phyloP scores from a whole-genome alignment of 1,140 invertebrate genomes.

The Metaphire vulgaris region DNA sequence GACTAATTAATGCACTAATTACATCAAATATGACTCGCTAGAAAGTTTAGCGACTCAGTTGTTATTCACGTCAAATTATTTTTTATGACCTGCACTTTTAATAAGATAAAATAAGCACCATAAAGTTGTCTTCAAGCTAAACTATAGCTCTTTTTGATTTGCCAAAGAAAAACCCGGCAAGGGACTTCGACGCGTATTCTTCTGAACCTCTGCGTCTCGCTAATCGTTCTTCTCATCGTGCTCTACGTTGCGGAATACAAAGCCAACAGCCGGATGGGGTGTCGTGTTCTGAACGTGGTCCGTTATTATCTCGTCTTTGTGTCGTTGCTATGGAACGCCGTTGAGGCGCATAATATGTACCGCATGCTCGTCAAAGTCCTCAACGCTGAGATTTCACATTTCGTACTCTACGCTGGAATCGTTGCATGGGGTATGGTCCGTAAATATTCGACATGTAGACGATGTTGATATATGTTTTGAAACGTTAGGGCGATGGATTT shows the following conservation, averaged over 20 bases:
- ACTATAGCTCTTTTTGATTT: too few species aligned
- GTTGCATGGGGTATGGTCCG: slow-evolving; percentile 15
- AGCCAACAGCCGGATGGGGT: slow-evolving; percentile 1
- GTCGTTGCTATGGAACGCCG: slow-evolving; percentile 20
- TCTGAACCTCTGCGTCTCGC: slow-evolving; percentile 10
- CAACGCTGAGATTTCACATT: slow-evolving; percentile 11
- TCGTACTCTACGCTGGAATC: neutral
- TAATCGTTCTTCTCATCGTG: slow-evolving; percentile 15
- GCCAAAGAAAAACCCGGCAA: slow-evolving; percentile 6
- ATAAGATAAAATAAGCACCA: too few species aligned
- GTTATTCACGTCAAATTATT: too few species aligned
- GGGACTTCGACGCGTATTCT: slow-evolving; percentile 13
- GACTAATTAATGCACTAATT: too few species aligned
- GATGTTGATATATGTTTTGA: too few species aligned
- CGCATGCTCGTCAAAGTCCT: slow-evolving; percentile 17
- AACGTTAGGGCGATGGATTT: too few species aligned
- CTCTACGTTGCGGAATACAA: slow-evolving; percentile 15
- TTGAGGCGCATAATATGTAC: slow-evolving; percentile 25
- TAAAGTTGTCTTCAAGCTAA: too few species aligned
- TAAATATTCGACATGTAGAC: too few species aligned
- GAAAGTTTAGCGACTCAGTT: too few species aligned
- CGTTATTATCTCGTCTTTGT: slow-evolving; percentile 23
- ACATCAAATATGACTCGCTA: too few species aligned
- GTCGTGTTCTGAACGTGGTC: slow-evolving; percentile 11
- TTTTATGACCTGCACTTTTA: too few species aligned